Evolutionary conservation across 2,797 vertebrate genomes (phyloP), one percentile per base, ranked within the genome.

Genomic region (Loris lydekkerianus): DNA sequence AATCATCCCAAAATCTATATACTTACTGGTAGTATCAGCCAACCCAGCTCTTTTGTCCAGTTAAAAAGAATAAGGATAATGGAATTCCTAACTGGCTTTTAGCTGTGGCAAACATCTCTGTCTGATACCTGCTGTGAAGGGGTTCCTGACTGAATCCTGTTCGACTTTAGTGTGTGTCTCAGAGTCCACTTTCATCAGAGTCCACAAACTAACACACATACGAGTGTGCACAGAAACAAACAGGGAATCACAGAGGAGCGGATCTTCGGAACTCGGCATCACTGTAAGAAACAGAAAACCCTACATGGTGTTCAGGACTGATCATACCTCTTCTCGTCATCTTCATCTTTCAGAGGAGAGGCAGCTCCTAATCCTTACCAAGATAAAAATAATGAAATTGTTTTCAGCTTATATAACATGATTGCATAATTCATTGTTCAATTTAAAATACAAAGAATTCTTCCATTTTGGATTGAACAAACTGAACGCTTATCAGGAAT

Each of bases 371-470:
- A 63, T 92, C 29, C 40, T 70, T 60, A 76, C 20, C 53, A 61
- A 77, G 77, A 81, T 72, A 92, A 84, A 96, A 86, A 65, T 23
- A 37, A 89, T 80, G 85, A 70, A 78, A 76, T 63, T 89, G 80
- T 69, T 86, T 77, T 70, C 18, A 56, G 60, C 11, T 82, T 93
- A 20, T 72, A 20, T 58, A 61, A 75, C 23, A 63, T 78, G 53
- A 87, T 31, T 60, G 56, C 37, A 56, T 69, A 60, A 87, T 81
- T 89, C 67, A 56, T 13, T n/a, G 53, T 27, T 94, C 56, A 27
- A 49, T 92, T 93, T 65, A 82, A 95, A 89, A 92, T 53, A 29
- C 75, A 94, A 84, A 58, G 18, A 40, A 49, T 84, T 60, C 46
- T 83, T 94, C 25, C 61, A 29, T 70, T 89, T 43, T 29, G 14